phyloP scores from a whole-genome alignment of 2,113 vertebrate species.

The Arizona elegans region DNA sequence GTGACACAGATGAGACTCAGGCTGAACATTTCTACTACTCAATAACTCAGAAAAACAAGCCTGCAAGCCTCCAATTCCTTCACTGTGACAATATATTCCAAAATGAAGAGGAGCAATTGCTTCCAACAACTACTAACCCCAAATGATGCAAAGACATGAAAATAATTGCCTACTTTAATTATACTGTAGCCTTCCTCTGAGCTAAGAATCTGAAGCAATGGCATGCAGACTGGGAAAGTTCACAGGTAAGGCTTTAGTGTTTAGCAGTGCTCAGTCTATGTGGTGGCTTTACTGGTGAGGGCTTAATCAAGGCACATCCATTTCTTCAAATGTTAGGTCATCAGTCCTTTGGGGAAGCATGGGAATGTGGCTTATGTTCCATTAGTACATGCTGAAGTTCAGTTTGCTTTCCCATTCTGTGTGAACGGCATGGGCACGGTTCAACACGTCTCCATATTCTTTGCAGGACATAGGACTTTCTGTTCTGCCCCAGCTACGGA shows the following conservation, averaged over 20 bases:
- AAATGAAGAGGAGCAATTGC: slow-evolving; percentile 9
- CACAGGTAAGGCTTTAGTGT: no score
- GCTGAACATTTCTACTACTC: background rate
- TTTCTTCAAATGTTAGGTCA: background rate
- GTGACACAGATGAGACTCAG: background rate
- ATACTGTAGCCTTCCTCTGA: slow-evolving; percentile 4
- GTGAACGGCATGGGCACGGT: background rate
- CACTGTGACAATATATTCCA: slow-evolving; percentile 37
- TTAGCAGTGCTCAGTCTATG: no score
- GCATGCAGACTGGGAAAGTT: no score
- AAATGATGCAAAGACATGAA: slow-evolving; percentile 33
- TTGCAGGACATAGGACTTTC: background rate
- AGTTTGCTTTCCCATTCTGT: background rate
- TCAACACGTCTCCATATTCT: background rate
- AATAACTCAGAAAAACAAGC: slow-evolving; percentile 17
- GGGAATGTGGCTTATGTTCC: background rate
- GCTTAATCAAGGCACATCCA: background rate
- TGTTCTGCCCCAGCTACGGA: no score
- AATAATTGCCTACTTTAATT: slow-evolving; percentile 59
- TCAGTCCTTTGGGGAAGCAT: background rate
- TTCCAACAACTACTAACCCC: slow-evolving; percentile 21
- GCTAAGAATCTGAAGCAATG: no score
- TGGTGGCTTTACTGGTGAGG: background rate
- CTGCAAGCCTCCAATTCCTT: slow-evolving; percentile 23
- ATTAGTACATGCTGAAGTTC: background rate